Evolutionary conservation across 2,888 invertebrate genomes (phyloP).

Genomic region (Mycalesis mineus): DNA sequence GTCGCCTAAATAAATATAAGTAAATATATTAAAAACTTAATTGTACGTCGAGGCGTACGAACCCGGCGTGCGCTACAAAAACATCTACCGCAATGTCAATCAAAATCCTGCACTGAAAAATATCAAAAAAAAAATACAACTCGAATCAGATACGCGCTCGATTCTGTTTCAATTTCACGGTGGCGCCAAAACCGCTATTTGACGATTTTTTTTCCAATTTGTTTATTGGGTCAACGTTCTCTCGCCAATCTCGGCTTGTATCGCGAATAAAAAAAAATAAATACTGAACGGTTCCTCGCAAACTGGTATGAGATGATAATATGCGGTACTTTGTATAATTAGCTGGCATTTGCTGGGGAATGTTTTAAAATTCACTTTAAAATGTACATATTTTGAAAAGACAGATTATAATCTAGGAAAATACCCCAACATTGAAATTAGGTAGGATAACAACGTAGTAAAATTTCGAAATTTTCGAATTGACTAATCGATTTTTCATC

Average conservation of each 20-base stretch:
- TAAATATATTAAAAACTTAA: too few relatives aligned
- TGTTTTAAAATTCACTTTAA: not conserved
- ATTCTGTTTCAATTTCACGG: constrained; percentile 29
- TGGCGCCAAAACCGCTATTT: constrained; percentile 36
- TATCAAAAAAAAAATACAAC: constrained; percentile 22
- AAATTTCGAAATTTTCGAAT: too few relatives aligned
- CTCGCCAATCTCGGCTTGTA: constrained; percentile 23
- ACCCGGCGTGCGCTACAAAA: constrained; percentile 23
- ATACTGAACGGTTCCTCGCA: constrained; percentile 20
- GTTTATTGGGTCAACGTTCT: constrained; percentile 28
- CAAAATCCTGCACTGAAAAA: constrained; percentile 26
- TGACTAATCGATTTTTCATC: too few relatives aligned
- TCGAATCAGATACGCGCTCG: constrained; percentile 25
- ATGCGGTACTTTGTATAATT: constrained; percentile 16
- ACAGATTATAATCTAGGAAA: too few relatives aligned
- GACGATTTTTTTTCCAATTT: constrained; percentile 16
- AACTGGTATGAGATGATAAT: constrained; percentile 22
- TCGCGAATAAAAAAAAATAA: constrained; percentile 21
- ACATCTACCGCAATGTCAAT: constrained; percentile 31
- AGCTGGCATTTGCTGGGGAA: constrained; percentile 5
- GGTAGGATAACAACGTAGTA: too few relatives aligned
- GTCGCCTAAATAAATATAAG: too few relatives aligned
- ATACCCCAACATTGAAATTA: too few relatives aligned
- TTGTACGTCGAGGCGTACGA: not conserved
- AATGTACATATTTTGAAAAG: too few relatives aligned